These are phyloP conservation scores for Balaeniceps rex DNA, from an alignment of 2,113 vertebrate species.

Conservation along the genomic window DNA sequence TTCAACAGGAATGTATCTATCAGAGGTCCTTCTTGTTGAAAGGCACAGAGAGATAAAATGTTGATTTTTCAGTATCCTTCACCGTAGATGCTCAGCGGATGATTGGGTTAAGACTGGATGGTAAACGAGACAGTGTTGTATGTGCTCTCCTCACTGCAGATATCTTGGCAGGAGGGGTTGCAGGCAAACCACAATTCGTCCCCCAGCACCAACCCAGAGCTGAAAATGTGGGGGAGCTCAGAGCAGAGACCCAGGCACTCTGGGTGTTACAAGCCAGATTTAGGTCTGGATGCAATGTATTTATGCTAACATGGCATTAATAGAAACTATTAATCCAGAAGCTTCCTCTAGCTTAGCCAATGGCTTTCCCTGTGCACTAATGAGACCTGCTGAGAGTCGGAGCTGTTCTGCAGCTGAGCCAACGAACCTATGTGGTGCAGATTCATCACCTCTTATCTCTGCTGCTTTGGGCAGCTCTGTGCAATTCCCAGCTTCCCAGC, in stretches of 20 bases:
- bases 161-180: neutral
- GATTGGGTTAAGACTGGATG: neutral
- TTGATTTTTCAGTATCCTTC: neutral
- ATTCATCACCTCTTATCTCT: neutral
- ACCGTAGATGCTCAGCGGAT: neutral
- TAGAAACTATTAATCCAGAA: neutral
- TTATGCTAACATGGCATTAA: neutral
- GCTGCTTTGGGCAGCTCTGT: neutral
- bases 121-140: neutral
- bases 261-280: neutral
- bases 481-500: neutral
- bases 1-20: neutral
- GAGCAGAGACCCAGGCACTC: neutral
- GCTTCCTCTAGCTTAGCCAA: neutral
- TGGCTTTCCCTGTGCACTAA: neutral
- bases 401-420: neutral
- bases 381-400: neutral
- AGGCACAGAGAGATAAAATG: neutral
- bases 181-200: neutral
- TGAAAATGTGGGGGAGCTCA: neutral
- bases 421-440: rapidly evolving
- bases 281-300: neutral
- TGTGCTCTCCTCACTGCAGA: neutral
- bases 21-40: neutral
- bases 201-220: neutral